Evolutionary conservation across 2,797 vertebrate genomes (phyloP).

Genomic region (Syngnathus rostellatus): DNA sequence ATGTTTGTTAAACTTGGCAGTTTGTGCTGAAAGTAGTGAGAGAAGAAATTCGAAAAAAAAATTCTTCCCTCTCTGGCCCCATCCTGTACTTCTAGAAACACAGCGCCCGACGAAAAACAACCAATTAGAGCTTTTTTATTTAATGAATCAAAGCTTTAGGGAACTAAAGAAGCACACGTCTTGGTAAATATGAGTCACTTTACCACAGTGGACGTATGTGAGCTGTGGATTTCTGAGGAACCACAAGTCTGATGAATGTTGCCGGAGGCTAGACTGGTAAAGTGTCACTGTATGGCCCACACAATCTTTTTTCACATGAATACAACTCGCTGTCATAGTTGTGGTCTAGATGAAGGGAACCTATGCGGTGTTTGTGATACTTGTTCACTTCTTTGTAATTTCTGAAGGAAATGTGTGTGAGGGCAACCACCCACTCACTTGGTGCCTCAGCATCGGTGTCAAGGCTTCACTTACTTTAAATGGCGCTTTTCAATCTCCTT

Average conservation of each 20-base stretch:
- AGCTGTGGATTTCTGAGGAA: conserved; percentile 53
- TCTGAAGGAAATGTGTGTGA: conserved; percentile 53
- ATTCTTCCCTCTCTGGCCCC: too few species aligned
- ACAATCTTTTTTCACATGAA: conserved; percentile 53
- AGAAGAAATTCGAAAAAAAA: too few species aligned
- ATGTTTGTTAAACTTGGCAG: too few species aligned
- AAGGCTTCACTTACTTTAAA: background rate
- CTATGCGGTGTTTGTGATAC: conserved; percentile 19
- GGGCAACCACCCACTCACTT: conserved; percentile 20
- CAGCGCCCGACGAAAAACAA: too few species aligned
- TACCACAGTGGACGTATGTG: conserved; percentile 42
- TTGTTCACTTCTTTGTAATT: conserved; percentile 59
- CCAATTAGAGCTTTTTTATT: conserved; percentile 21
- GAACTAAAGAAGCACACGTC: conserved; percentile 42
- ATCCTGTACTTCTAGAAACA: too few species aligned
- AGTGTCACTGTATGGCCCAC: conserved; percentile 58
- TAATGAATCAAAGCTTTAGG: conserved; percentile 66
- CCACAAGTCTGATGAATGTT: conserved; percentile 57
- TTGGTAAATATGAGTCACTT: conserved; percentile 42
- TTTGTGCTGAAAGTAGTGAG: too few species aligned
- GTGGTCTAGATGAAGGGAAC: conserved; percentile 63
- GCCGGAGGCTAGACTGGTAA: conserved; percentile 51
- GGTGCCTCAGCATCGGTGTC: conserved; percentile 37
- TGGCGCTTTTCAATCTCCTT: background rate
- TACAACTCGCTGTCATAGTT: conserved; percentile 55